These are phyloP conservation scores for Helogale parvula DNA, from an alignment of 2,113 vertebrate species.

Conservation along the genomic window DNA sequence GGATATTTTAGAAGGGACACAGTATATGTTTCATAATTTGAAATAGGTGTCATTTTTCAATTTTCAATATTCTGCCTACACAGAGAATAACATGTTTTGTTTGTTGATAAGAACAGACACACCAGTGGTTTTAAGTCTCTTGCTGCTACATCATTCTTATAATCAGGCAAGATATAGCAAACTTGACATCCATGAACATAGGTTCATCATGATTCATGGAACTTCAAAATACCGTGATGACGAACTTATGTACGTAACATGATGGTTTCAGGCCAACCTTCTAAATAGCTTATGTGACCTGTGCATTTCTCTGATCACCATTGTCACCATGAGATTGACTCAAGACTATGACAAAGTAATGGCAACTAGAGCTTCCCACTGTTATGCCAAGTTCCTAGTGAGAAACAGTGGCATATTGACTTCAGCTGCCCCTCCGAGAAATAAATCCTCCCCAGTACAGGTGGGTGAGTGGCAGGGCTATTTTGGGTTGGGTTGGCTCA, in stretches of 20 bases:
- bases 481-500: neutral
- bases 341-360: neutral
- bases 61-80: neutral
- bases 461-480: neutral
- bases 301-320: neutral
- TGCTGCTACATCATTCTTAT: neutral
- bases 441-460: neutral
- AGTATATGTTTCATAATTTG: neutral
- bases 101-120: neutral
- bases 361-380: neutral
- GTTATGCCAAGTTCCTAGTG: fast-evolving
- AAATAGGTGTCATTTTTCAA: conserved; percentile 39
- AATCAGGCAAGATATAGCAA: neutral
- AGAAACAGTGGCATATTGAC: neutral
- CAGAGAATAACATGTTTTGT: neutral
- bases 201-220: neutral
- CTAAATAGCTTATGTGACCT: neutral
- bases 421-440: neutral
- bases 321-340: neutral
- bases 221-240: neutral
- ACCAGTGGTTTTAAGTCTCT: neutral
- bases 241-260: neutral
- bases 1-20: neutral
- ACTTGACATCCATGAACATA: neutral
- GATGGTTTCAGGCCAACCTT: neutral